Conservation (phyloP, 37 sponge, comb jelly and placozoan genomes). For the Beroe forskalii region DNA sequence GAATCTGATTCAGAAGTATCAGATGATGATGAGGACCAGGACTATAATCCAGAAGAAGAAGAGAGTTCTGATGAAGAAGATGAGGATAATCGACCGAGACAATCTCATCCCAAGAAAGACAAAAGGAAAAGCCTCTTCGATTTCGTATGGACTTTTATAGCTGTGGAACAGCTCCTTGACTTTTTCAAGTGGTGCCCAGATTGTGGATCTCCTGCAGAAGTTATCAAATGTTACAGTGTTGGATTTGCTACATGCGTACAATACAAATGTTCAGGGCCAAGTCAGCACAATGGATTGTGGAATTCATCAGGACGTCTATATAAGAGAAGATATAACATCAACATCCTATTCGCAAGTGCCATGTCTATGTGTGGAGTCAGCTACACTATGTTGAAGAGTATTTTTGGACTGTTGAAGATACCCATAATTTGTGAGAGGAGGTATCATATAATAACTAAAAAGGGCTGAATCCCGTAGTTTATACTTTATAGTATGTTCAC, state of each 20-base stretch:
- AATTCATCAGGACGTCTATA: background rate
- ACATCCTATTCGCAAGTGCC: background rate
- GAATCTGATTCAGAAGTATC: no score
- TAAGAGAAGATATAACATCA: background rate
- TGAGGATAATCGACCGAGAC: no score
- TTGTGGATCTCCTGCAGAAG: background rate
- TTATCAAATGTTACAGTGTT: background rate
- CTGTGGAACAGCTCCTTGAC: background rate
- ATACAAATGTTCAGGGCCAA: background rate
- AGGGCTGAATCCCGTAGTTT: background rate
- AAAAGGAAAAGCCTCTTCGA: background rate
- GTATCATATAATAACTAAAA: background rate
- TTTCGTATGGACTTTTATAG: background rate
- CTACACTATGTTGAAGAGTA: background rate
- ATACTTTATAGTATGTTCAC: background rate
- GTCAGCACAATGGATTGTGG: background rate
- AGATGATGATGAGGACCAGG: background rate
- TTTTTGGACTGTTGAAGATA: background rate
- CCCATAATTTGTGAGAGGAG: background rate
- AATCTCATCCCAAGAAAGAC: background rate
- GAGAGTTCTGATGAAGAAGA: background rate
- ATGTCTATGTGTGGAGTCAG: background rate
- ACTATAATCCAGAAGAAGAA: background rate
- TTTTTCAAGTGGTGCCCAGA: background rate
- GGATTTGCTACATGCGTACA: background rate